Evolutionary conservation across 2,888 invertebrate genomes (phyloP).

Genomic region (Stomorhina lunata): DNA sequence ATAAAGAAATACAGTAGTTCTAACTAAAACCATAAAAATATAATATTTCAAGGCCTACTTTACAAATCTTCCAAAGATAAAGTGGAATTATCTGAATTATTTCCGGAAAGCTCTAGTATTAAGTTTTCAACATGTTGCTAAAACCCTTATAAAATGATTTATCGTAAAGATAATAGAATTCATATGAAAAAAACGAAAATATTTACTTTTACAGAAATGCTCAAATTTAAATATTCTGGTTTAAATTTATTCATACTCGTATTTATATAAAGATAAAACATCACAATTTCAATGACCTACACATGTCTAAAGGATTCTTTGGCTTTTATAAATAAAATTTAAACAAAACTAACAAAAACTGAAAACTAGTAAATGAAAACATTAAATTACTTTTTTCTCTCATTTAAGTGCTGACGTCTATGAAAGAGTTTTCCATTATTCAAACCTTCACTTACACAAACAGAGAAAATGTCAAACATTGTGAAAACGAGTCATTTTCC

Average conservation of each 20-base stretch:
- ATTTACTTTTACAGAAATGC: neutral
- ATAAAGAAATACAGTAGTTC: too few relatives aligned
- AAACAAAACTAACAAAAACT: neutral
- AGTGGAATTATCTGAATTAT: too few relatives aligned
- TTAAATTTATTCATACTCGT: neutral
- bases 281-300: constrained; percentile 34
- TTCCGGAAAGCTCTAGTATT: too few relatives aligned
- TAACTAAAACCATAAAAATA: too few relatives aligned
- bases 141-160: too few relatives aligned
- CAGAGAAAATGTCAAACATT: neutral
- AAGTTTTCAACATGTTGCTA: too few relatives aligned
- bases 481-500: neutral
- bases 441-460: neutral
- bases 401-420: neutral
- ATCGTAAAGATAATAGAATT: too few relatives aligned
- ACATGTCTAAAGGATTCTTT: neutral
- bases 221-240: neutral
- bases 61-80: too few relatives aligned
- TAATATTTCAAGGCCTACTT: too few relatives aligned
- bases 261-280: neutral
- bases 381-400: neutral
- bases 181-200: too few relatives aligned
- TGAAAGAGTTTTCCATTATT: neutral
- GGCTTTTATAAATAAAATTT: neutral
- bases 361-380: neutral